Conservation (phyloP, 92 coral and sea anemone species). For the Zoanthus solanderi region DNA sequence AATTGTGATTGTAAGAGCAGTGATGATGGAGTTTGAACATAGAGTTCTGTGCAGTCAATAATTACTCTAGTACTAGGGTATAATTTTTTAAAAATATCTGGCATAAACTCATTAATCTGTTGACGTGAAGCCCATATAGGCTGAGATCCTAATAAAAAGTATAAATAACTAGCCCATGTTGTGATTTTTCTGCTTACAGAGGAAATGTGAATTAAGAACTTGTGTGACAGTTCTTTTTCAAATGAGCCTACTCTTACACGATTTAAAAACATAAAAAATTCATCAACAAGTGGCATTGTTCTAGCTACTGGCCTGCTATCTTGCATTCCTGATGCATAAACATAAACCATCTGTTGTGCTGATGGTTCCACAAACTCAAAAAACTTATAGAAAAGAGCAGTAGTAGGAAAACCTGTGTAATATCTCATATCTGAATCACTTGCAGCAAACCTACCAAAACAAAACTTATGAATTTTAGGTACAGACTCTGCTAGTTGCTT, state of each 20-base stretch:
- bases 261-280: conserved; percentile 34
- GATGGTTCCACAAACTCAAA: conserved; percentile 53
- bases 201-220: conserved; percentile 14
- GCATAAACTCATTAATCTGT: conserved; percentile 13
- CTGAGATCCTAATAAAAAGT: conserved; percentile 11
- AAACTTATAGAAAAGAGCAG: conserved; percentile 44
- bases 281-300: conserved; percentile 42
- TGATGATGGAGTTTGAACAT: conserved; percentile 34
- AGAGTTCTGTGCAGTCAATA: conserved; percentile 28
- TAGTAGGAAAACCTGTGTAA: conserved; percentile 18
- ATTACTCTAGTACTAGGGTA: conserved; percentile 32
- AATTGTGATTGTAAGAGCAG: conserved; percentile 23
- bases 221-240: neutral
- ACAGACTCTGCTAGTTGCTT: conserved; percentile 36
- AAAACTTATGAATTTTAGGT: conserved; percentile 39
- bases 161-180: conserved; percentile 1
- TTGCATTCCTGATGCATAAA: conserved; percentile 55
- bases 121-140: conserved; percentile 16
- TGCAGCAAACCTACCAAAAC: conserved; percentile 3
- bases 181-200: neutral
- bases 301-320: conserved; percentile 56
- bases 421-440: conserved; percentile 17
- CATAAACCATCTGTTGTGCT: conserved; percentile 46
- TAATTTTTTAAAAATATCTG: neutral
- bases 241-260: conserved; percentile 49